Conservation (phyloP, 2,797 vertebrate species). For the Sciurus vulgaris region DNA sequence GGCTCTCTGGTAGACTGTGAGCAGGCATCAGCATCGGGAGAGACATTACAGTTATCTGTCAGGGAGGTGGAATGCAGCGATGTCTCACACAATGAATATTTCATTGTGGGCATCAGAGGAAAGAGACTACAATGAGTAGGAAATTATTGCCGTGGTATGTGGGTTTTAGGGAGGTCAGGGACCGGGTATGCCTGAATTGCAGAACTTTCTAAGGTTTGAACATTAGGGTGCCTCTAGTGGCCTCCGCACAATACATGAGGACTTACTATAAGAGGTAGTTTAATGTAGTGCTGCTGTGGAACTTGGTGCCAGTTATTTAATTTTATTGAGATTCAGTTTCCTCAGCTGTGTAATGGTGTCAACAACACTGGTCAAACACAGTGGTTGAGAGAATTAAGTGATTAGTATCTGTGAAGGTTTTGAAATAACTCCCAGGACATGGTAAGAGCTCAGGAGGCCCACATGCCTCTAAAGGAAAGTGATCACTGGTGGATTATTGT, state of each 20-base stretch:
- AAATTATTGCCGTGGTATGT: neutral
- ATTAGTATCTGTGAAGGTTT: neutral
- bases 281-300: neutral
- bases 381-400: neutral
- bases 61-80: neutral
- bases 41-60: neutral
- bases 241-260: neutral
- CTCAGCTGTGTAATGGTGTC: neutral
- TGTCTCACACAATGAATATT: neutral
- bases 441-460: neutral
- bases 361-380: neutral
- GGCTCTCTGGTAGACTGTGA: neutral
- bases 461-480: neutral
- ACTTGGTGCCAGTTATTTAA: neutral
- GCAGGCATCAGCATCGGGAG: neutral
- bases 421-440: neutral
- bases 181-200: neutral
- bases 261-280: neutral
- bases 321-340: constrained; percentile 28
- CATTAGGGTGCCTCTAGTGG: neutral
- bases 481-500: neutral
- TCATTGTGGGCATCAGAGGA: neutral
- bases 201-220: neutral
- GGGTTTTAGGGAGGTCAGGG: neutral
- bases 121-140: neutral